Evolutionary conservation across 2,888 invertebrate species (phyloP).

Genomic region (Pandemis heparana): DNA sequence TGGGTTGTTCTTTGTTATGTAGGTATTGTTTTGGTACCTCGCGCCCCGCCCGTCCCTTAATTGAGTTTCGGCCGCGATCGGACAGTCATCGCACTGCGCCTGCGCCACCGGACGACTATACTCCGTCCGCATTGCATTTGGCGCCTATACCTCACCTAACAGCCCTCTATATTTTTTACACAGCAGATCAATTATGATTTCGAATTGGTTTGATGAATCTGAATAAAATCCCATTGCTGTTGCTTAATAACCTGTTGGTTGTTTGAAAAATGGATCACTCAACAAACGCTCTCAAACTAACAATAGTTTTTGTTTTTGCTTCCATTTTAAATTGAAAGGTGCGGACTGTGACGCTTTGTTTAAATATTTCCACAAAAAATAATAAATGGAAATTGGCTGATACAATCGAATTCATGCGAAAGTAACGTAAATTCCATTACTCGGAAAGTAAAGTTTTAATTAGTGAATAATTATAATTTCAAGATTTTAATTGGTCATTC

Average conservation of each 20-base stretch:
- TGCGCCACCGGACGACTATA: conserved; percentile 64
- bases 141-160: conserved; percentile 81
- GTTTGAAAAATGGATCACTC: conserved; percentile 80
- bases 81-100: conserved; percentile 68
- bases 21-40: conserved; percentile 61
- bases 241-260: conserved; percentile 82
- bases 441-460: conserved; percentile 35
- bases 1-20: conserved; percentile 2
- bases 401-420: conserved; percentile 43
- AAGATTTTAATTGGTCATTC: conserved; percentile 73
- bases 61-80: conserved; percentile 80
- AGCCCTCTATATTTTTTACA: conserved; percentile 83
- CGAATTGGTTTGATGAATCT: conserved; percentile 84
- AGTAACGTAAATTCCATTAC: conserved; percentile 52
- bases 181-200: conserved; percentile 84
- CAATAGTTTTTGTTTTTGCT: conserved; percentile 42
- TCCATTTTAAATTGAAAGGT: conserved; percentile 41
- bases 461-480: conserved; percentile 40
- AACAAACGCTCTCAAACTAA: conserved; percentile 56
- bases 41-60: conserved; percentile 72
- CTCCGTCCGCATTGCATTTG: conserved; percentile 54
- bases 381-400: conserved; percentile 33
- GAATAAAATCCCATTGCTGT: conserved; percentile 83
- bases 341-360: conserved; percentile 38
- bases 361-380: conserved; percentile 41